Evolutionary conservation across 2,888 invertebrate species (phyloP).

Genomic region (Synergus laeviventris): DNA sequence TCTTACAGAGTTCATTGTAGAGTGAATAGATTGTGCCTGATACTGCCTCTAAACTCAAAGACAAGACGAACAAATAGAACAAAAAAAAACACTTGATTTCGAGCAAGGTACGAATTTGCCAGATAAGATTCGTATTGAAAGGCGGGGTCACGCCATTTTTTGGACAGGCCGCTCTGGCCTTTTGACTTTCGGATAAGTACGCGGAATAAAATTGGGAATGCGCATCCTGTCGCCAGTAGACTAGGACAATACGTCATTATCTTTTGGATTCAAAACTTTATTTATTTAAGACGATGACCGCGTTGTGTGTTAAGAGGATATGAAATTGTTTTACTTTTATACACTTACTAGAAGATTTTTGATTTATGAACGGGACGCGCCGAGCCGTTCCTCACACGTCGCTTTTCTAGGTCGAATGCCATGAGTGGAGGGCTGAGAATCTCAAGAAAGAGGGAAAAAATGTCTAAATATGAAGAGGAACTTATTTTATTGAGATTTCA

Average conservation of each 20-base stretch:
- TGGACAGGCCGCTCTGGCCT: conserved; percentile 30
- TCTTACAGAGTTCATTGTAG: conserved; percentile 39
- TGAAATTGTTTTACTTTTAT: conserved; percentile 63
- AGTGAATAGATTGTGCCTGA: conserved; percentile 25
- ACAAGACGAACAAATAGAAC: conserved; percentile 24
- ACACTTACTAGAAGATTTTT: conserved; percentile 61
- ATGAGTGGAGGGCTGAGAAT: conserved; percentile 37
- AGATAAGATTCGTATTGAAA: conserved; percentile 32
- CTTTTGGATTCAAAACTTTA: conserved; percentile 60
- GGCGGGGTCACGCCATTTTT: conserved; percentile 29
- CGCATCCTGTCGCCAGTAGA: conserved; percentile 53
- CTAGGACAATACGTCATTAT: conserved; percentile 59
- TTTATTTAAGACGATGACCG: conserved; percentile 59
- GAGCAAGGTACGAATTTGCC: conserved; percentile 28
- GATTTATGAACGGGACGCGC: conserved; percentile 57
- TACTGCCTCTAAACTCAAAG: conserved; percentile 37
- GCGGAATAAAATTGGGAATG: conserved; percentile 46
- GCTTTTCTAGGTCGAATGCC: conserved; percentile 27
- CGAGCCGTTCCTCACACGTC: conserved; percentile 49
- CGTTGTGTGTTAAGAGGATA: conserved; percentile 46
- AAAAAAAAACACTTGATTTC: conserved; percentile 32
- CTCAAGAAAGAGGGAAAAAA: conserved; percentile 43
- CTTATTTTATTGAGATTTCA: neutral
- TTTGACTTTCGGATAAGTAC: conserved; percentile 42
- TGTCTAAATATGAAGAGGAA: conserved; percentile 15